phyloP scores from a whole-genome alignment of 2,113 vertebrate genomes.

The Herpailurus yagouaroundi region DNA sequence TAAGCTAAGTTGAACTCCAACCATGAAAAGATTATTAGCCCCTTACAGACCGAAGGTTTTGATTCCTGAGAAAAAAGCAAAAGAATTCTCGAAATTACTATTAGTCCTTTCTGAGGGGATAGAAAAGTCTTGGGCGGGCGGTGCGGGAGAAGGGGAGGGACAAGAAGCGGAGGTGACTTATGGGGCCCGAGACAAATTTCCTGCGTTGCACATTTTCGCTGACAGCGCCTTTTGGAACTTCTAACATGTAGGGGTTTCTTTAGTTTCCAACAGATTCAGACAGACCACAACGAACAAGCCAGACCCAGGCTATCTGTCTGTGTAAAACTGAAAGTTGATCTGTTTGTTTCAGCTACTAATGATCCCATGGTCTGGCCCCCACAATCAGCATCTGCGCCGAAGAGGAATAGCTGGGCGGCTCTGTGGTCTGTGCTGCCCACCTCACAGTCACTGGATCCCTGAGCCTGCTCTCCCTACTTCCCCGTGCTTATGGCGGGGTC shows the following conservation, averaged over 20 bases:
- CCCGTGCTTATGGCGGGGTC: not conserved
- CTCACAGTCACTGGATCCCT: not conserved
- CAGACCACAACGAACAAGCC: slow-evolving; percentile 54
- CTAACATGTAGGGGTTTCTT: slow-evolving; percentile 18
- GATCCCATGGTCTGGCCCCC: slow-evolving; percentile 14
- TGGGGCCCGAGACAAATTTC: slow-evolving; percentile 19
- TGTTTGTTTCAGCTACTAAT: slow-evolving; percentile 32
- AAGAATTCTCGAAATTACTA: slow-evolving; percentile 42
- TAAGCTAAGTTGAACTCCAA: slow-evolving; percentile 12
- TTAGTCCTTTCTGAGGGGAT: not conserved
- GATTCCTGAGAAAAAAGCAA: not conserved
- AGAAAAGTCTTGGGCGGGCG: not conserved
- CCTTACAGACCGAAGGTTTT: slow-evolving; percentile 11
- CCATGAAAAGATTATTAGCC: not conserved
- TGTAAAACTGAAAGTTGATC: slow-evolving; percentile 70
- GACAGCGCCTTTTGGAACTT: slow-evolving; percentile 29
- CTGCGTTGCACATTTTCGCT: slow-evolving; percentile 26
- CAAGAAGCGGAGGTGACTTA: not conserved
- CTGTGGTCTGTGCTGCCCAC: slow-evolving; percentile 13
- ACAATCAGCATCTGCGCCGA: not conserved
- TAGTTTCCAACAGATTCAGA: slow-evolving; percentile 50
- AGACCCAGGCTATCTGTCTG: slow-evolving; percentile 41
- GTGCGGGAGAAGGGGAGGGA: not conserved
- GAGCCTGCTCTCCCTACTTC: not conserved
- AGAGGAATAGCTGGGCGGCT: slow-evolving; percentile 10